Conservation (phyloP, 1,140 invertebrate species). For the Chrysomallon squamiferum region DNA sequence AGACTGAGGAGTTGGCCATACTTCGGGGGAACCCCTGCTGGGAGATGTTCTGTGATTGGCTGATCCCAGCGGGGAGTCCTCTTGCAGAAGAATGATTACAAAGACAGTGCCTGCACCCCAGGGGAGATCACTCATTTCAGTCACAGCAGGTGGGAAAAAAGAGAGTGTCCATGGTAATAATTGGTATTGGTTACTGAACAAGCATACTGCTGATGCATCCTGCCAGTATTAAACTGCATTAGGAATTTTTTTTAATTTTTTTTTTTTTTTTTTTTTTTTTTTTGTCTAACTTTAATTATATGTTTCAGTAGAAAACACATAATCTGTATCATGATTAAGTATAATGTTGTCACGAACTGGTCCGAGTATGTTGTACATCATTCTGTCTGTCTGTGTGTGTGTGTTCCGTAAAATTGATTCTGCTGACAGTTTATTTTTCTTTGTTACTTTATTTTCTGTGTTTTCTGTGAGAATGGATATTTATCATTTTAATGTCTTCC, state of each 20-base stretch:
- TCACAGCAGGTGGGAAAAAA: conserved; percentile 21
- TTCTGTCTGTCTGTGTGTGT: too few relatives aligned
- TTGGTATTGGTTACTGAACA: conserved; percentile 16
- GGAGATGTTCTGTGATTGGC: conserved; percentile 24
- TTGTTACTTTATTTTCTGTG: too few relatives aligned
- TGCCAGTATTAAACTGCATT: neutral
- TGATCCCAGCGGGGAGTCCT: conserved; percentile 16
- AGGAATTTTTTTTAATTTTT: neutral
- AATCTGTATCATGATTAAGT: too few relatives aligned
- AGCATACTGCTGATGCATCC: neutral
- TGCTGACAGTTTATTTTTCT: too few relatives aligned
- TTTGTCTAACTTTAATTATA: too few relatives aligned
- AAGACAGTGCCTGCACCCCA: conserved; percentile 18
- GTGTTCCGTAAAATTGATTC: too few relatives aligned
- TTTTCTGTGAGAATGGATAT: too few relatives aligned
- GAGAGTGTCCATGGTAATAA: conserved; percentile 17
- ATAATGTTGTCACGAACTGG: too few relatives aligned
- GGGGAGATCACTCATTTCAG: conserved; percentile 24
- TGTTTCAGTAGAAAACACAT: too few relatives aligned
- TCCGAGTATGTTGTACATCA: too few relatives aligned
- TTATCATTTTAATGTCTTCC: too few relatives aligned
- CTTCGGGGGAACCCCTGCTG: conserved; percentile 4
- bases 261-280: too few relatives aligned
- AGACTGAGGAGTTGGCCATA: conserved; percentile 4
- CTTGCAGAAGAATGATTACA: conserved; percentile 25